Evolutionary conservation across 2,888 invertebrate genomes (phyloP).

Genomic region (Ectemnius lituratus): DNA sequence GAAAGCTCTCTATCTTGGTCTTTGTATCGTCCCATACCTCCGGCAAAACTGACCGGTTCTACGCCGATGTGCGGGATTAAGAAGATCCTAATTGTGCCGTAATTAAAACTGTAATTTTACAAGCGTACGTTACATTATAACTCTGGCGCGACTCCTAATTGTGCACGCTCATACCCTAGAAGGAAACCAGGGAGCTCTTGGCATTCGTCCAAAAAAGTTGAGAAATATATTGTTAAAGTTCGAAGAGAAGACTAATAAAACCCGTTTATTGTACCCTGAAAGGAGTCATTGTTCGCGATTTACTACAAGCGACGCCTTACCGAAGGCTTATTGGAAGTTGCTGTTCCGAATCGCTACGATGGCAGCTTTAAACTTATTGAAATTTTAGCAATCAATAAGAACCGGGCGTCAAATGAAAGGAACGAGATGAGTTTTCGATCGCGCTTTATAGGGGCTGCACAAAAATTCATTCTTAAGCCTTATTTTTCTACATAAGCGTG

Average conservation of each 20-base stretch:
- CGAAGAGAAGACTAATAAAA: constrained; percentile 43
- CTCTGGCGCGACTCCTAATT: constrained; percentile 54
- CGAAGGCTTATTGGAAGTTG: constrained; percentile 41
- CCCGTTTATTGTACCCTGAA: constrained; percentile 48
- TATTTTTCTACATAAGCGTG: constrained; percentile 43
- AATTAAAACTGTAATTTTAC: constrained; percentile 55
- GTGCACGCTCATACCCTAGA: constrained; percentile 46
- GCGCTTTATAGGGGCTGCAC: constrained; percentile 36
- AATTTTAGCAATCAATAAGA: constrained; percentile 36
- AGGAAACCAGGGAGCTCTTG: constrained; percentile 39
- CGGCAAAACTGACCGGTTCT: too few relatives aligned
- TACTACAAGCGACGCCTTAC: constrained; percentile 30
- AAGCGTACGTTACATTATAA: constrained; percentile 44
- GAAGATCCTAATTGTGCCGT: constrained; percentile 52
- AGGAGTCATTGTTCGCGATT: constrained; percentile 43
- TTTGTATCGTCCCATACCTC: constrained; percentile 31
- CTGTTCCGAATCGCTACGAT: constrained; percentile 33
- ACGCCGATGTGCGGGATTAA: background rate
- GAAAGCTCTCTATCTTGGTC: background rate
- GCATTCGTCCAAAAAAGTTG: constrained; percentile 58
- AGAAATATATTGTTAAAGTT: constrained; percentile 67
- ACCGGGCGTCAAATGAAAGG: constrained; percentile 22
- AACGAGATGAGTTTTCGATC: constrained; percentile 30
- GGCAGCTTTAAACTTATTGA: constrained; percentile 48
- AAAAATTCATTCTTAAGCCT: constrained; percentile 44